Conservation (phyloP, 2,888 invertebrate genomes). For the Stenurella melanura region DNA sequence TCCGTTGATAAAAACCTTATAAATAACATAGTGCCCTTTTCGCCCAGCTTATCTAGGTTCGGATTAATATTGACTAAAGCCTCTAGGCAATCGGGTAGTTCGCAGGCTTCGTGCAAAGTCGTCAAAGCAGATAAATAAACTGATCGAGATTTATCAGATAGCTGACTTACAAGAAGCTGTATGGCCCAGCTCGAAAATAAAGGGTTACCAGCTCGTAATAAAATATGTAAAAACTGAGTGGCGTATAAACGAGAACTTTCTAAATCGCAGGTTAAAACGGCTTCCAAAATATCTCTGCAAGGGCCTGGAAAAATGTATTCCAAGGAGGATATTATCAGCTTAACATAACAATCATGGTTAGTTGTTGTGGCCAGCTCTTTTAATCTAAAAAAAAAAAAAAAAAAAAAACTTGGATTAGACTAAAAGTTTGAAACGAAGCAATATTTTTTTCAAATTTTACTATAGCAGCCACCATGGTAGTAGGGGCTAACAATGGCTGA, state of each 20-base stretch:
- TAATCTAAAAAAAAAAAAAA: slow-evolving; percentile 78
- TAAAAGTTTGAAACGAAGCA: no score
- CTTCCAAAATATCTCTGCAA: slow-evolving; percentile 74
- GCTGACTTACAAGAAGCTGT: slow-evolving; percentile 87
- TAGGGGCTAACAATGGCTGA: no score
- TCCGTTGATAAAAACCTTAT: slow-evolving; percentile 85
- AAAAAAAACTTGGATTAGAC: neutral
- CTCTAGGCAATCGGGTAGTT: slow-evolving; percentile 86
- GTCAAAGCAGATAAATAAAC: slow-evolving; percentile 88
- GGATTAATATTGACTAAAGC: slow-evolving; percentile 86
- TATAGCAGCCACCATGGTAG: no score
- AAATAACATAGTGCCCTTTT: slow-evolving; percentile 83
- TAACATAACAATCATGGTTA: slow-evolving; percentile 94
- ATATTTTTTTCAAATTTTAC: no score
- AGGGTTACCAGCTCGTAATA: slow-evolving; percentile 85
- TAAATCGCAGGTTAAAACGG: slow-evolving; percentile 76
- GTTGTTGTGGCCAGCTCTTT: slow-evolving; percentile 87
- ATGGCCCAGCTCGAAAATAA: slow-evolving; percentile 92
- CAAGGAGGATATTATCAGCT: slow-evolving; percentile 92
- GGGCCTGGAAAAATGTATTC: slow-evolving; percentile 88
- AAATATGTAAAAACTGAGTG: slow-evolving; percentile 91
- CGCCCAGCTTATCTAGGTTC: slow-evolving; percentile 80
- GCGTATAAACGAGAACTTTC: slow-evolving; percentile 87
- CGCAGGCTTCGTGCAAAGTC: slow-evolving; percentile 94
- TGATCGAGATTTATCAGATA: slow-evolving; percentile 84